A percentile compares a stretch with the other conserved stretches of the same genome.
Evolutionary conservation across 2,888 invertebrate genomes (phyloP).

Genomic region (Temnothorax ravouxi): DNA sequence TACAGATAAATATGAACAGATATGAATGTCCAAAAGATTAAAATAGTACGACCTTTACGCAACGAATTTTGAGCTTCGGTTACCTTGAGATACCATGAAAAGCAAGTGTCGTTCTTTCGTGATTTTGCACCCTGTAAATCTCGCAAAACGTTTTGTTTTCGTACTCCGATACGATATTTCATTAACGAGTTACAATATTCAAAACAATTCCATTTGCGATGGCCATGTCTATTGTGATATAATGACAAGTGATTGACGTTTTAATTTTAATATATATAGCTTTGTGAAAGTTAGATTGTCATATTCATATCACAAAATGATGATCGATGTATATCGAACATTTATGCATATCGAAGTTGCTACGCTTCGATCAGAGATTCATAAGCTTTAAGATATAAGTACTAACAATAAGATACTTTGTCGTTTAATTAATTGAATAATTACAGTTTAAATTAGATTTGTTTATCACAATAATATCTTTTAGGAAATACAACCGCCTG

Average conservation of each 20-base stretch:
- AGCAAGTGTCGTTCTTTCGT: not conserved
- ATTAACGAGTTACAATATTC: slow-evolving; percentile 15
- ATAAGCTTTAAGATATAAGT: no score
- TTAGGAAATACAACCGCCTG: not conserved
- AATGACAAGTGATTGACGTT: slow-evolving; percentile 31
- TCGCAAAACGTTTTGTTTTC: not conserved
- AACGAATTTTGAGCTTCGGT: not conserved
- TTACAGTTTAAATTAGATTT: not conserved
- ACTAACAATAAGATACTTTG: not conserved
- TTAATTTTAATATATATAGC: not conserved
- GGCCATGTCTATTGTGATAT: not conserved
- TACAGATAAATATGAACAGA: no score
- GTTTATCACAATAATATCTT: not conserved
- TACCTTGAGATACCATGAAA: not conserved
- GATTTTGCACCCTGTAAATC: not conserved
- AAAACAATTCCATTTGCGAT: not conserved
- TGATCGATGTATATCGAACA: slow-evolving; percentile 16
- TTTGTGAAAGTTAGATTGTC: slow-evolving; percentile 13
- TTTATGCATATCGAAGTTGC: not conserved
- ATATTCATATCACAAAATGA: slow-evolving; percentile 3
- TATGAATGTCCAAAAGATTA: not conserved
- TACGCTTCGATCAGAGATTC: not conserved
- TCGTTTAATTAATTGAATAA: no score
- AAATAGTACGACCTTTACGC: not conserved
- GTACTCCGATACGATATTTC: not conserved